Evolutionary conservation across 2,888 invertebrate species (phyloP), one percentile per base, ranked within the genome.

Genomic region (Drosophila dives): DNA sequence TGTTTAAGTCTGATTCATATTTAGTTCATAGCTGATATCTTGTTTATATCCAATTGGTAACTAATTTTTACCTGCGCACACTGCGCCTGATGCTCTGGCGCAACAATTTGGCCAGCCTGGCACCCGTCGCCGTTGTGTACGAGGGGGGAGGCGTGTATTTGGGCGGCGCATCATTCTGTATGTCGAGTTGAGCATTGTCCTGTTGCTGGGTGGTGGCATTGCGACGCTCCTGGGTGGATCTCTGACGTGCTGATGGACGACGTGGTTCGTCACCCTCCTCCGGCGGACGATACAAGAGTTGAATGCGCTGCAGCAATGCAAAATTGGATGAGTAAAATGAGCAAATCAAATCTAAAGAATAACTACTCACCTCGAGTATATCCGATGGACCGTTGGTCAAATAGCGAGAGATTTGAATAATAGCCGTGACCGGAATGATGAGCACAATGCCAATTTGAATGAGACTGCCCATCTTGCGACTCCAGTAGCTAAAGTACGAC

Each of bases 81-180:
- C 97, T 97, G 63, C 97, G 94, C 38, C 97, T 93, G 56, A 97
- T 94, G 81, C 97, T 97, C 89, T 96, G 96, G 0, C 97, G 94
- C 34, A 96, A 90, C 85, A 96, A 94, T 90, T 96, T 96, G 8
- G 96, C 96, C 67, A 97, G 94, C 45, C 97, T 93, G 0, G 97
- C 97, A 2, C 98, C 98, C 0, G 98, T 98, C 1, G 98, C 98
- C 6, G 98, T 98, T 36, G 97, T 97, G 91, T 98, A 98, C 0
- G 97, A 97, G 0, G 98, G 98, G 3, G 98, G 98, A 1, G 98
- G 98, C 0, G 98, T 98, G 93, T 98, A 98, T 92, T 98, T 98
- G 58, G 98, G 98, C 5, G 98, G 98, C 2, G 97, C 97, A 94
- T 97, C 97, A 86, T 95, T 95, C 50, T 91, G 84, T 38, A 73